Percentiles rank a stretch among this genome's conserved stretches.
Evolutionary conservation across 2,888 invertebrate genomes (phyloP).

Genomic region (Cheilosia vulpina): DNA sequence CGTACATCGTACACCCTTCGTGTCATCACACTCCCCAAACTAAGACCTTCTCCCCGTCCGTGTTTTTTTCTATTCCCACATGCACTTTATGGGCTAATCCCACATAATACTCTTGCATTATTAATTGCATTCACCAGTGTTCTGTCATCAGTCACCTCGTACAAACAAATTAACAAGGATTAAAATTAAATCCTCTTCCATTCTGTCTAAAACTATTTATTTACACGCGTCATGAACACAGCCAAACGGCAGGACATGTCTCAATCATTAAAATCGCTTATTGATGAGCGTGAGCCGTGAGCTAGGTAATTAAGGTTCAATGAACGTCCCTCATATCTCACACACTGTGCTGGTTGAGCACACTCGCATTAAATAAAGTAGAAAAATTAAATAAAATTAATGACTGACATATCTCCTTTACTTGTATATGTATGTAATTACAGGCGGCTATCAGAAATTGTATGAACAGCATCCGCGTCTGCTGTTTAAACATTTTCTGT

Average conservation of each 20-base stretch:
- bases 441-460: not conserved
- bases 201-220: not conserved
- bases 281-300: slow-evolving; percentile 26
- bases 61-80: not conserved
- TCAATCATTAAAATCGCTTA: slow-evolving; percentile 38
- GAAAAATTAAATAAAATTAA: slow-evolving; percentile 11
- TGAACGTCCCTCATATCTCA: slow-evolving; percentile 16
- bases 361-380: not conserved
- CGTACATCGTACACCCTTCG: not conserved
- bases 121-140: slow-evolving; percentile 26
- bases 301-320: slow-evolving; percentile 54
- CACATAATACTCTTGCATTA: slow-evolving; percentile 24
- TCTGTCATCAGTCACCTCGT: slow-evolving; percentile 37
- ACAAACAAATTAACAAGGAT: slow-evolving; percentile 57
- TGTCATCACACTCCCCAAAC: slow-evolving; percentile 3
- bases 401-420: slow-evolving; percentile 30
- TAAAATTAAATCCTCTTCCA: slow-evolving; percentile 51
- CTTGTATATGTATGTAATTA: not conserved
- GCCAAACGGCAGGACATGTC: not conserved
- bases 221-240: slow-evolving; percentile 4
- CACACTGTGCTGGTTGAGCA: not conserved
- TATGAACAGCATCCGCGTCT: not conserved
- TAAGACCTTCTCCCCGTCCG: not conserved
- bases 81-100: slow-evolving; percentile 20
- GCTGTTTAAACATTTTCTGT: slow-evolving; percentile 4